phyloP scores from a whole-genome alignment of 1,140 invertebrate genomes.

The Cotesia vestalis region DNA sequence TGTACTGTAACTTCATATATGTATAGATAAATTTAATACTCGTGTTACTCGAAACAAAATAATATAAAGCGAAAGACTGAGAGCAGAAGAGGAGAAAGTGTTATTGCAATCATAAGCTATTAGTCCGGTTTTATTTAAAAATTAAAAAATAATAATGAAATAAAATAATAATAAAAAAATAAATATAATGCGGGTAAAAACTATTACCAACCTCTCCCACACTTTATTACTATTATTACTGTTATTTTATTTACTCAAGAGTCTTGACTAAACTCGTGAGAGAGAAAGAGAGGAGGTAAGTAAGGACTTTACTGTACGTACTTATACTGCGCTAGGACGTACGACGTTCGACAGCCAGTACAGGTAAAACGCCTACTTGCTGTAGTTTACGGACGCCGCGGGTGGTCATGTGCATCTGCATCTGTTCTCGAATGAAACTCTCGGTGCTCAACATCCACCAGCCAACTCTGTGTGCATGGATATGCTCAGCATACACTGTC shows the following conservation, averaged over 20 bases:
- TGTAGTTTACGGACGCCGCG: constrained; percentile 35
- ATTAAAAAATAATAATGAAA: too few species aligned
- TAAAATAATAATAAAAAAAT: constrained; percentile 1
- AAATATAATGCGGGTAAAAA: constrained; percentile 26
- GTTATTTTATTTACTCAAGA: constrained; percentile 16
- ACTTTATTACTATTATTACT: constrained; percentile 50
- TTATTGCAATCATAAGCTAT: constrained; percentile 36
- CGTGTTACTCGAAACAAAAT: neutral
- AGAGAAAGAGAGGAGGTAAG: neutral
- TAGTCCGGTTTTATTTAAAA: too few species aligned
- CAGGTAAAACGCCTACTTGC: constrained; percentile 47
- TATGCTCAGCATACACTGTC: neutral
- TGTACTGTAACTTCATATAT: neutral
- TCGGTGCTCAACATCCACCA: constrained; percentile 18
- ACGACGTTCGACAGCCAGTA: constrained; percentile 42
- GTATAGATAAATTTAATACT: neutral
- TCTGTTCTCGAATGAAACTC: neutral
- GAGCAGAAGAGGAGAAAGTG: constrained; percentile 56
- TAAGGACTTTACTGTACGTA: too few species aligned
- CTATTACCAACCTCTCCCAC: constrained; percentile 50
- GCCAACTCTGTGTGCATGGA: constrained; percentile 10
- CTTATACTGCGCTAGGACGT: constrained; percentile 11
- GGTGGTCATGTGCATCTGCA: constrained; percentile 39
- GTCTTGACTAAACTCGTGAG: neutral
- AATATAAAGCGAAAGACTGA: neutral